A percentile compares a stretch with the other conserved stretches of the same genome.
Conservation (phyloP, 1,140 invertebrate genomes). For the Platorchestia sp. region DNA sequence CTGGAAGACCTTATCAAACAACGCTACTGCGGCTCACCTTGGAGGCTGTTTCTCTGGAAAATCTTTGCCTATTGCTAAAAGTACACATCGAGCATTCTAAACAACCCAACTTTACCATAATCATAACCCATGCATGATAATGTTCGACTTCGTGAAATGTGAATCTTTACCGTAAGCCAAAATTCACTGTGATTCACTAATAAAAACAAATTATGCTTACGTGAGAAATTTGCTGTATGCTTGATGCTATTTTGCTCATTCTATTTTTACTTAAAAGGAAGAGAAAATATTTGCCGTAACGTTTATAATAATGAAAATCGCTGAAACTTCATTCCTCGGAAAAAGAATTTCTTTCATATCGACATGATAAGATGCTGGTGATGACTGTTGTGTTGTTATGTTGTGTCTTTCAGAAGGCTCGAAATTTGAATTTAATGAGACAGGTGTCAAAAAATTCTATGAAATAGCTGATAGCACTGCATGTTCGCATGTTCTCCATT, state of each 20-base stretch:
- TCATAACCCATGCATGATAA: background rate
- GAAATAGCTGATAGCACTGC: too few species aligned
- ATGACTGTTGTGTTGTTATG: too few species aligned
- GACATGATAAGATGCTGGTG: background rate
- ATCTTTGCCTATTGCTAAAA: background rate
- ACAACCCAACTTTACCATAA: background rate
- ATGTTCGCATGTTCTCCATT: too few species aligned
- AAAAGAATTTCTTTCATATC: background rate
- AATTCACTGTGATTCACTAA: too few species aligned
- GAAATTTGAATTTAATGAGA: background rate
- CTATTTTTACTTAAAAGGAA: background rate
- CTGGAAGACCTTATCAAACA: background rate
- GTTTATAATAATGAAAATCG: background rate
- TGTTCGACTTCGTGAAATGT: background rate
- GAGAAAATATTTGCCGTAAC: background rate
- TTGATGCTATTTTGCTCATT: background rate
- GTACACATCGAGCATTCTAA: background rate
- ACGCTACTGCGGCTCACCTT: background rate
- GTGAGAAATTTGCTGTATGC: background rate
- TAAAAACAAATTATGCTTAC: background rate
- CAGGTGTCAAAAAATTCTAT: too few species aligned
- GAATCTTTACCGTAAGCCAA: background rate
- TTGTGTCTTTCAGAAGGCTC: background rate
- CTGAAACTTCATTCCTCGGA: background rate
- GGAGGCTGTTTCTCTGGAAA: background rate